Evolutionary conservation across 2,113 vertebrate genomes (phyloP).

Genomic region (Muntiacus muntjak): DNA sequence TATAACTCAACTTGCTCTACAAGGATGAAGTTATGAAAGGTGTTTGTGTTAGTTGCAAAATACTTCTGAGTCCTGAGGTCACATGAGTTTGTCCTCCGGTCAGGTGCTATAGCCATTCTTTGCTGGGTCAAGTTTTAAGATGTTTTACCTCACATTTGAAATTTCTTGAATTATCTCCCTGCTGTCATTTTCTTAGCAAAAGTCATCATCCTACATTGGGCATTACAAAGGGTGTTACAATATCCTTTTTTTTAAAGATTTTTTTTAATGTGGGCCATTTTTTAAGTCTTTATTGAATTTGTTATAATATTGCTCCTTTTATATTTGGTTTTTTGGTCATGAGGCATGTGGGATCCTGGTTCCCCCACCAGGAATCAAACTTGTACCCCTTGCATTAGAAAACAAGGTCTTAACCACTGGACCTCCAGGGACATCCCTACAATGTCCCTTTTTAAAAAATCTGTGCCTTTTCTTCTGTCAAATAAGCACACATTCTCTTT

Average conservation of each 20-base stretch:
- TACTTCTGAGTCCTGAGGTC: neutral
- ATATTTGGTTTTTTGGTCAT: neutral
- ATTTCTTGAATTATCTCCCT: neutral
- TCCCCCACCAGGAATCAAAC: neutral
- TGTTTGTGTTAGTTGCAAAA: neutral
- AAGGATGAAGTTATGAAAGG: neutral
- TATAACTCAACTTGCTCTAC: neutral
- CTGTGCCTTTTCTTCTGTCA: neutral
- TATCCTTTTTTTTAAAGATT: neutral
- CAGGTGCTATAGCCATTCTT: neutral
- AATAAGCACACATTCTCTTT: neutral
- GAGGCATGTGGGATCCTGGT: neutral
- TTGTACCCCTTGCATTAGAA: neutral
- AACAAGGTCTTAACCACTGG: neutral
- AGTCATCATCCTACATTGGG: neutral
- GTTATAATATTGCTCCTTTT: neutral
- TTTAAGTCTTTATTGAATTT: neutral
- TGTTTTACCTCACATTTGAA: neutral
- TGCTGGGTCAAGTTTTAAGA: neutral
- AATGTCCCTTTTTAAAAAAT: neutral
- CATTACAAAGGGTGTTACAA: neutral
- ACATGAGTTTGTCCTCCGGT: neutral
- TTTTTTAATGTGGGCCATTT: neutral
- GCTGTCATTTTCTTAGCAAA: neutral
- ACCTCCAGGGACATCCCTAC: neutral